phyloP scores from a whole-genome alignment of 2,113 vertebrate genomes.

The Eurystomus gularis region DNA sequence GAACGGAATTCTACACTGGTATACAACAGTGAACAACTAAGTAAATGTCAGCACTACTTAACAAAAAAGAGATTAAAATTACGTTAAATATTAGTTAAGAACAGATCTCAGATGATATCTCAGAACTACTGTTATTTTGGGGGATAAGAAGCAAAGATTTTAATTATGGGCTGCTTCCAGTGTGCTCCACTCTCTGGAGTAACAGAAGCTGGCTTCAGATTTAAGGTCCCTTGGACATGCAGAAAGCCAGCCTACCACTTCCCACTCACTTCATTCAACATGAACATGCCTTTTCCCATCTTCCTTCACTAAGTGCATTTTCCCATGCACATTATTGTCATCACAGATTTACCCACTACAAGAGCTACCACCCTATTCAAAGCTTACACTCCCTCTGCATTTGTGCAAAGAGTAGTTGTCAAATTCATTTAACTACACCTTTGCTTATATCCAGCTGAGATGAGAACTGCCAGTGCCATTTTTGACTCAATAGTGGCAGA shows the following conservation, averaged over 20 bases:
- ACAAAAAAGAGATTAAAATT: not conserved
- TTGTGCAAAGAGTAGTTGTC: not conserved
- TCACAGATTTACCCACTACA: not conserved
- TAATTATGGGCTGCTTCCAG: not conserved
- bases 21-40: not conserved
- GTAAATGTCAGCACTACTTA: not conserved
- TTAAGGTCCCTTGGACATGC: not conserved
- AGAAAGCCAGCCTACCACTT: not conserved
- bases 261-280: not conserved
- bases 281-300: not conserved
- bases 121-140: not conserved
- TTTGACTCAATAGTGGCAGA: not conserved
- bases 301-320: not conserved
- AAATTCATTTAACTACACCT: not conserved
- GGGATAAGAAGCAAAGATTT: not conserved
- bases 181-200: not conserved
- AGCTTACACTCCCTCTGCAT: not conserved
- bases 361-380: not conserved
- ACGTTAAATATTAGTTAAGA: not conserved
- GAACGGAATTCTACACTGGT: not conserved
- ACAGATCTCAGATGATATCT: not conserved
- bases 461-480: not conserved
- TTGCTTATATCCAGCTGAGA: not conserved
- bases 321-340: not conserved
- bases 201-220: not conserved